These are phyloP conservation scores for Slavum lentiscoides DNA, from an alignment of 2,888 invertebrate species.

Conservation along the genomic window DNA sequence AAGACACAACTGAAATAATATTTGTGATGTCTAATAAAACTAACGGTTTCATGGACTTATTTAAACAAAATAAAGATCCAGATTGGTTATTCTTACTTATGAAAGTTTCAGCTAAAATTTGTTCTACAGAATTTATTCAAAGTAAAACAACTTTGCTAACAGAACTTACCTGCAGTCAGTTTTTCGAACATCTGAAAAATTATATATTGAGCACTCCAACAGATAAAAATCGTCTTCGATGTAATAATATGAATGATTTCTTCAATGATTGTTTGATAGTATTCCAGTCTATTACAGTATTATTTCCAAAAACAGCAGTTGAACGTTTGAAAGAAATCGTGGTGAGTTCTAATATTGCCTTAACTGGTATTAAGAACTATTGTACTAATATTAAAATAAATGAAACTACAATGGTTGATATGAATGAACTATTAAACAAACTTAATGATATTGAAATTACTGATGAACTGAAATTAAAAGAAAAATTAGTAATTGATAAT, in stretches of 20 bases:
- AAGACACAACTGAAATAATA: constrained; percentile 43
- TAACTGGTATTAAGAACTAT: constrained; percentile 56
- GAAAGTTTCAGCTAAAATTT: constrained; percentile 44
- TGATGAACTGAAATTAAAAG: constrained; percentile 46
- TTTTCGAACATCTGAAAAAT: constrained; percentile 35
- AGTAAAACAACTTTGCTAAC: constrained; percentile 23
- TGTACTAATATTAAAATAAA: constrained; percentile 50
- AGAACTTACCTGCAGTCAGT: constrained; percentile 20
- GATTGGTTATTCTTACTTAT: constrained; percentile 52
- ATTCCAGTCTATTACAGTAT: constrained; percentile 60
- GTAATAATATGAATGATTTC: constrained; percentile 57
- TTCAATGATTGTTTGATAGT: constrained; percentile 57
- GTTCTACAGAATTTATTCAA: constrained; percentile 38
- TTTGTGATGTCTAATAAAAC: constrained; percentile 25
- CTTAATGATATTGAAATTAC: constrained; percentile 49
- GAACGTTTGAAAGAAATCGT: constrained; percentile 58
- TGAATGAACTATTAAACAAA: constrained; percentile 49
- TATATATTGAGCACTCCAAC: constrained; percentile 53
- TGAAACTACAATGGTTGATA: constrained; percentile 26
- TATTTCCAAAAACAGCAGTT: constrained; percentile 58
- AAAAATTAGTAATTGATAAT: constrained; percentile 58
- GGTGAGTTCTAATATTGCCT: constrained; percentile 56
- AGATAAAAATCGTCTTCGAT: constrained; percentile 55
- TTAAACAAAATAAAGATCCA: constrained; percentile 35
- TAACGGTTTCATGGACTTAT: constrained; percentile 34